phyloP scores from a whole-genome alignment of 2,797 vertebrate genomes.

The Brachymystax lenok region DNA sequence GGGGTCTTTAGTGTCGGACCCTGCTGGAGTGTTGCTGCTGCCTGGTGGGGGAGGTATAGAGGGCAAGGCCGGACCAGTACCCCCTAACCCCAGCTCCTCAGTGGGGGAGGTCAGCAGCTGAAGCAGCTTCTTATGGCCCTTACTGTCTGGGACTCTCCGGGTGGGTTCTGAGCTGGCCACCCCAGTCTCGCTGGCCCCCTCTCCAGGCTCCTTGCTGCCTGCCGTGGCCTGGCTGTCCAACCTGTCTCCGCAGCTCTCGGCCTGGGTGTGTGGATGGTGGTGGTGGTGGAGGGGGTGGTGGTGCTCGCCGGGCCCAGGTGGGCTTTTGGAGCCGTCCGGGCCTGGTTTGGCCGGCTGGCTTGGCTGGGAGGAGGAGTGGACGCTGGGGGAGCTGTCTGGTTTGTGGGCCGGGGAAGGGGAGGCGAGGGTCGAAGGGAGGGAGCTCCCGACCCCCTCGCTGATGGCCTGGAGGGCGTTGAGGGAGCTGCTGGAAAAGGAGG shows the following conservation, averaged over 20 bases:
- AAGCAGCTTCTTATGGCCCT: constrained; percentile 93
- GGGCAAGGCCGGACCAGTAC: constrained; percentile 54
- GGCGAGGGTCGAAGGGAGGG: constrained; percentile 87
- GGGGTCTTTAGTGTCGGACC: constrained; percentile 86
- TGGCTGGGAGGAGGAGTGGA: constrained; percentile 82
- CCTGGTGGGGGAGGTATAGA: constrained; percentile 60
- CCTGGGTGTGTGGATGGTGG: constrained; percentile 74
- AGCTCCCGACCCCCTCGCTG: constrained; percentile 95
- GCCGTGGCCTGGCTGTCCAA: constrained; percentile 80
- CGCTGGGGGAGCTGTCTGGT: constrained; percentile 86
- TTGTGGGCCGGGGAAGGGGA: constrained; percentile 89
- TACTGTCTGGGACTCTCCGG: constrained; percentile 84
- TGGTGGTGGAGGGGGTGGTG: constrained; percentile 60
- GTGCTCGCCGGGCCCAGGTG: constrained; percentile 65
- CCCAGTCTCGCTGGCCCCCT: constrained; percentile 73
- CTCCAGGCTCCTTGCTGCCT: constrained; percentile 62
- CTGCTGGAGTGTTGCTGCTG: constrained; percentile 72
- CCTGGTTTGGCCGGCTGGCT: constrained; percentile 72
- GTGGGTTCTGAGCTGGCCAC: constrained; percentile 75
- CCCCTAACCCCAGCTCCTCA: constrained; percentile 81
- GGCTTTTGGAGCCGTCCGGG: constrained; percentile 86
- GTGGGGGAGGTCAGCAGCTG: constrained; percentile 93
- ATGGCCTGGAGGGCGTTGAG: constrained; percentile 96
- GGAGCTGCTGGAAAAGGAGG: constrained; percentile 93
- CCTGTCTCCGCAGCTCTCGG: constrained; percentile 84